Percentiles rank a stretch among this genome's conserved stretches.
These are phyloP conservation scores for Andrena bicolor DNA, from an alignment of 2,888 invertebrate genomes.

Conservation along the genomic window DNA sequence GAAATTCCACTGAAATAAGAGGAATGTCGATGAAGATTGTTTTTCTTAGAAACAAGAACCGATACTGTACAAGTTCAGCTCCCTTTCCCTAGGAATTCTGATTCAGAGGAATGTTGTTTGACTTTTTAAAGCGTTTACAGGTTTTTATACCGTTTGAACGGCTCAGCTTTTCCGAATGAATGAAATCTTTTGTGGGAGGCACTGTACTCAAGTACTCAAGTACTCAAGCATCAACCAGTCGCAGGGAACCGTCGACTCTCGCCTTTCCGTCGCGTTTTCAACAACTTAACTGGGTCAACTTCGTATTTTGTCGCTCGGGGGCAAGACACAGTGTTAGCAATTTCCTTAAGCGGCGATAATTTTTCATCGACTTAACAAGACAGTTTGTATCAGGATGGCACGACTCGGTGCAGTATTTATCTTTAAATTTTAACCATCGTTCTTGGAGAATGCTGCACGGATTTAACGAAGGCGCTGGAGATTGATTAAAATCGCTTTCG, in stretches of 20 bases:
- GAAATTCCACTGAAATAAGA: neutral
- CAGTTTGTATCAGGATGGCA: neutral
- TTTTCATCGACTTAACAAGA: neutral
- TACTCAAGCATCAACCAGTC: slow-evolving; percentile 12
- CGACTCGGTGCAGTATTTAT: too few species aligned
- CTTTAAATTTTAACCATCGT: too few species aligned
- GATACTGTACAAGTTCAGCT: neutral
- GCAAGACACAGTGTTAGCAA: slow-evolving; percentile 21
- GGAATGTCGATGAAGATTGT: neutral
- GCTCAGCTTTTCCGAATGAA: neutral
- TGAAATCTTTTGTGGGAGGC: slow-evolving; percentile 19
- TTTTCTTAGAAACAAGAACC: neutral
- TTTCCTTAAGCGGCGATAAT: slow-evolving; percentile 38
- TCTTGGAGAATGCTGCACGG: neutral
- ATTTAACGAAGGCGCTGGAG: too few species aligned
- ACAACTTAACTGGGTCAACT: slow-evolving; percentile 45
- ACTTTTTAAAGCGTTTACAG: slow-evolving; percentile 20
- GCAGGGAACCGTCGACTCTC: slow-evolving; percentile 21
- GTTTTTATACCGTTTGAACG: neutral
- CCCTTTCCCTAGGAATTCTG: neutral
- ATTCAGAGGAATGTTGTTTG: neutral
- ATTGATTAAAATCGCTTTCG: neutral
- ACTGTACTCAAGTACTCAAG: slow-evolving; percentile 5
- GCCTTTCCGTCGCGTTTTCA: slow-evolving; percentile 28
- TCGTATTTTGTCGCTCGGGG: slow-evolving; percentile 23